Base-by-base conservation (phyloP, 2,113 vertebrate genomes). In the Rutilus rutilus region DNA sequence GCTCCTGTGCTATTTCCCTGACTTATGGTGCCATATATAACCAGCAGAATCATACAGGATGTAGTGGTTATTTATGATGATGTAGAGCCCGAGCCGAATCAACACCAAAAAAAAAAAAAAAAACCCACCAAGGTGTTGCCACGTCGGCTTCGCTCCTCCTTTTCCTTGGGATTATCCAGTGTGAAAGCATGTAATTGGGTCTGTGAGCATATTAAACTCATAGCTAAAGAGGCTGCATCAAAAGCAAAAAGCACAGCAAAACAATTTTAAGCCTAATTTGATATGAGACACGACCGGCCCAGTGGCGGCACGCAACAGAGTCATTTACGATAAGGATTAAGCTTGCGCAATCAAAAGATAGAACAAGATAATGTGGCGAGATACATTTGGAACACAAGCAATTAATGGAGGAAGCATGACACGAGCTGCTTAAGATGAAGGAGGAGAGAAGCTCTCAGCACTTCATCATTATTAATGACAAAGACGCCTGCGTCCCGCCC, bases 291-390 rank as follows among this genome's bases (percentile, higher is more conserved):
- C 86, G 89, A 90, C 91, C 91, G 94, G 91, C 93, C 92, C 93
- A 91, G 93, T 93, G 93, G 93, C 93, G 84, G 92, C 90, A 91
- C 92, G 92, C 92, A 94, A 92, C 94, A 93, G 88, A 91, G 86
- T 93, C 93, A 95, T 95, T 95, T 95, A 96, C 89, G 93, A 94
- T 94, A 94, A 94, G 94, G 93, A 95, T 95, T 95, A 95, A 93
- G 93, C 92, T 91, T 90, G 91, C 90, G 93, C 94, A 94, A 94
- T 95, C 94, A 94, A 95, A 94, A 95, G 94, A 95, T 95, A 90
- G 93, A 94, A 95, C 95, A 95, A 94, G 94, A 95, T 95, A 94
- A 94, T 92, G 92, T 90, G 91, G 92, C 90, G 89, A 94, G 94
- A 95, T 95, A 94, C 94, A 94, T 95, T 93, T 92, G 91, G 93